Percentiles rank a stretch among this genome's conserved stretches.
These are phyloP conservation scores for Sitophilus oryzae DNA, from an alignment of 1,140 invertebrate genomes.

Conservation along the genomic window DNA sequence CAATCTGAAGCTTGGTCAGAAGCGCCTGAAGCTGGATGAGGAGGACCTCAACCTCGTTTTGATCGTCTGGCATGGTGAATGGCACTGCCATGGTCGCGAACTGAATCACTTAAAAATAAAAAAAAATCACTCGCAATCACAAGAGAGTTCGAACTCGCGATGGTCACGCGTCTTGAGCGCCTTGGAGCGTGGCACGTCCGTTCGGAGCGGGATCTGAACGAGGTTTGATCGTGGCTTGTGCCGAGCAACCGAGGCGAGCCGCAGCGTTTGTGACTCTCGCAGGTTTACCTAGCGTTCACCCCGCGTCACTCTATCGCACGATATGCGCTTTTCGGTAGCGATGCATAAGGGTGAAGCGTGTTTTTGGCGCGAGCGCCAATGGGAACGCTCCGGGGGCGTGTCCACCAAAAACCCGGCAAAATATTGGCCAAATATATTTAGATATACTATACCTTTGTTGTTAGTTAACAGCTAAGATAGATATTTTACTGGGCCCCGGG, in stretches of 20 bases:
- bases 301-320: slow-evolving; percentile 11
- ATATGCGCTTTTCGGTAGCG: slow-evolving; percentile 3
- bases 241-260: slow-evolving; percentile 8
- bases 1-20: slow-evolving; percentile 22
- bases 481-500: slow-evolving; percentile 8
- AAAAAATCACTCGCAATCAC: slow-evolving; percentile 20
- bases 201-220: slow-evolving; percentile 20
- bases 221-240: slow-evolving; percentile 20
- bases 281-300: slow-evolving; percentile 21
- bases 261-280: slow-evolving; percentile 13
- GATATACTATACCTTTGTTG: slow-evolving; percentile 31
- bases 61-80: slow-evolving; percentile 43
- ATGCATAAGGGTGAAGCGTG: slow-evolving; percentile 23
- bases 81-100: slow-evolving; percentile 43
- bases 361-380: slow-evolving; percentile 28
- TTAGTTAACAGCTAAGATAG: slow-evolving; percentile 20
- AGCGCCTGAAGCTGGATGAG: slow-evolving; percentile 27
- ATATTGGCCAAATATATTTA: slow-evolving; percentile 37
- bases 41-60: slow-evolving; percentile 32
- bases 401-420: slow-evolving; percentile 36
- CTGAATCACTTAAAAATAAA: slow-evolving; percentile 15
- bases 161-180: slow-evolving; percentile 6
- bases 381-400: slow-evolving; percentile 31
- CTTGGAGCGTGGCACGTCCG: slow-evolving; percentile 23
- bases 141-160: slow-evolving; percentile 22